Conservation (phyloP, 1,140 invertebrate species). For the Drosophila repleta region DNA sequence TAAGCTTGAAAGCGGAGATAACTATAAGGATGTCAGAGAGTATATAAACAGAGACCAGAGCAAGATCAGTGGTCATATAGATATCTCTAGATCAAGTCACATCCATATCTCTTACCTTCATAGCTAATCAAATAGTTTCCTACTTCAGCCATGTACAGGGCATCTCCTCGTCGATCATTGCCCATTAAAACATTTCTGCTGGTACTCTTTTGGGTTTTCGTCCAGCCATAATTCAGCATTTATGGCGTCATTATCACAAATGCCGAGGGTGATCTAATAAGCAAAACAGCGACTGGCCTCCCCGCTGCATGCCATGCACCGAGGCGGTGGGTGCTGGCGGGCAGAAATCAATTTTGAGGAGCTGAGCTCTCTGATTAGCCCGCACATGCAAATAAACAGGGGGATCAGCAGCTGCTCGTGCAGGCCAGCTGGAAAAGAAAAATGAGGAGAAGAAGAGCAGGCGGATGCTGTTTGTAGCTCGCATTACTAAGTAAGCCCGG, state of each 20-base stretch:
- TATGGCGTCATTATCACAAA: slow-evolving; percentile 62
- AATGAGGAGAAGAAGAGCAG: neutral
- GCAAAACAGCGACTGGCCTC: neutral
- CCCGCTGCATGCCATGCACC: neutral
- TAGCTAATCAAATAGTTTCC: too few relatives aligned
- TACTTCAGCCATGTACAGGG: neutral
- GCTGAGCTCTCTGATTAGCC: slow-evolving; percentile 40
- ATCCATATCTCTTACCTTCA: too few relatives aligned
- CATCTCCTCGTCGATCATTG: neutral
- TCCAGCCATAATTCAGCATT: slow-evolving; percentile 67
- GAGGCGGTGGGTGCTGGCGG: slow-evolving; percentile 2
- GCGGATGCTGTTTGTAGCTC: slow-evolving; percentile 4
- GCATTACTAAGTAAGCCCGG: slow-evolving; percentile 44
- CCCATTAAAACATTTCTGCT: neutral
- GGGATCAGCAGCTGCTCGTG: neutral
- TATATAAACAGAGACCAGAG: too few relatives aligned
- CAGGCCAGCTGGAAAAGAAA: neutral
- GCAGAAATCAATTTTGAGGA: slow-evolving; percentile 46
- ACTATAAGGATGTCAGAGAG: too few relatives aligned
- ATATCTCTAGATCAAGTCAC: too few relatives aligned
- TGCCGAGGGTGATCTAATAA: slow-evolving; percentile 43
- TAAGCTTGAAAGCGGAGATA: too few relatives aligned
- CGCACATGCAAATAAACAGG: slow-evolving; percentile 40
- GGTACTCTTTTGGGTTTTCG: slow-evolving; percentile 27
- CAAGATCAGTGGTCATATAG: too few relatives aligned